phyloP scores from a whole-genome alignment of 2,888 invertebrate genomes.

The Rhopalosiphum nymphaeae region DNA sequence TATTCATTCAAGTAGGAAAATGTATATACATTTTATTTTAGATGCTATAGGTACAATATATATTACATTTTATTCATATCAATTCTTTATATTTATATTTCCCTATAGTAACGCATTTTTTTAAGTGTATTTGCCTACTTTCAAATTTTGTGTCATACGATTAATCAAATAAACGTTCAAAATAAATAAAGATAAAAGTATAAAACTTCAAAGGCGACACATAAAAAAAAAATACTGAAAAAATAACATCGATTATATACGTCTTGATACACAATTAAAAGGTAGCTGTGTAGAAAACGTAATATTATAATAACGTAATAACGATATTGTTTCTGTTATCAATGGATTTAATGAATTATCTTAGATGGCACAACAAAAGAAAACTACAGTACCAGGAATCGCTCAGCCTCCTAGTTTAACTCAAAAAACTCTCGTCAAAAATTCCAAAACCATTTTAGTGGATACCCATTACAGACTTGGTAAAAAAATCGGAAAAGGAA shows the following conservation, averaged over 20 bases:
- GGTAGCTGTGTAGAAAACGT: background rate
- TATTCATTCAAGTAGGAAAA: background rate
- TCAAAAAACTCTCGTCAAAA: background rate
- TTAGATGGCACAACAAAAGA: conserved; percentile 10
- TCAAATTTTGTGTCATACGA: background rate
- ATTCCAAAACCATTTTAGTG: background rate
- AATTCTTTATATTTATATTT: background rate
- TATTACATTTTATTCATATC: background rate
- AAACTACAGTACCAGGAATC: background rate
- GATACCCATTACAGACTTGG: conserved; percentile 33
- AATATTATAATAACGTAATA: background rate
- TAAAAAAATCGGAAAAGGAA: conserved; percentile 49
- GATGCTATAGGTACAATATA: background rate
- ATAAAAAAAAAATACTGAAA: background rate
- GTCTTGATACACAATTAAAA: background rate
- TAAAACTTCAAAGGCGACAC: background rate
- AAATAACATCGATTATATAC: background rate
- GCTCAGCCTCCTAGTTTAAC: background rate
- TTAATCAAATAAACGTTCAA: background rate
- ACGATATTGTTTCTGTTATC: background rate
- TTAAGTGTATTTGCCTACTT: background rate
- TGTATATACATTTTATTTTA: background rate
- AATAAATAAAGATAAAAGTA: background rate
- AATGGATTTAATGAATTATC: background rate
- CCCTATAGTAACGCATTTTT: background rate